Evolutionary conservation across 2,797 vertebrate species (phyloP), one percentile per base, ranked within the genome.

Genomic region (Enteromius afrohamiltoni): DNA sequence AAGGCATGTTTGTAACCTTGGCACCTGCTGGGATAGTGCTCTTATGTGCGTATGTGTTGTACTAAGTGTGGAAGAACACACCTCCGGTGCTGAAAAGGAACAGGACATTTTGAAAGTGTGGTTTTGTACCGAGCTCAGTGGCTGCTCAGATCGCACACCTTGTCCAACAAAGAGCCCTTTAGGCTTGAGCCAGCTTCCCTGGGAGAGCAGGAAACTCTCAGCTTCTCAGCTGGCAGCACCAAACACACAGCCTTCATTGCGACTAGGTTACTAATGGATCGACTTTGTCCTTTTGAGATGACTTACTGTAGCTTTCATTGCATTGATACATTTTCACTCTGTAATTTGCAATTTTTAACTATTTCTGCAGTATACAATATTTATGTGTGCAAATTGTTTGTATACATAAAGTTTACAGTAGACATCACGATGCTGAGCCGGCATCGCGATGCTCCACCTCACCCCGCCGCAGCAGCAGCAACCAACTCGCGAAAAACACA

Each of bases 261-360:
- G 91, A 92, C 90, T 87, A 86, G 88, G 88, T 93, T 94, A 93
- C 92, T 92, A 93, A 94, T 93, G 91, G 91, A 89, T 69, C 75
- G 23, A 68, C 80, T 37, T 69, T 6, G 60, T 77, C 87, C 90
- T 88, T 91, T 88, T 87, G 86, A 90, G 9, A 88, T 83, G 85
- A 87, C 87, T 85, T 37, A 37, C 37, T 40, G 8, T 81, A 69
- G 82, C 77, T 90, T 70, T 88, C 87, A 89, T 86, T 87, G 87
- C 87, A 89, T 83, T 89, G 71, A 89, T 76, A 85, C 82, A 68
- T 74, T 80, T 88, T 83, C 84, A 86, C 53, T 47, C 16, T 83
- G 29, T 49, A 29, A 73, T 49, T 83, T 26, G n/a, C 53, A 21
- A 17, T 37, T 58, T 37, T 3, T 7, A n/a, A 70, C 70, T 49